Percentiles rank a stretch among this genome's conserved stretches.
phyloP scores from a whole-genome alignment of 1,140 invertebrate genomes.

The Bombus haemorrhoidalis region DNA sequence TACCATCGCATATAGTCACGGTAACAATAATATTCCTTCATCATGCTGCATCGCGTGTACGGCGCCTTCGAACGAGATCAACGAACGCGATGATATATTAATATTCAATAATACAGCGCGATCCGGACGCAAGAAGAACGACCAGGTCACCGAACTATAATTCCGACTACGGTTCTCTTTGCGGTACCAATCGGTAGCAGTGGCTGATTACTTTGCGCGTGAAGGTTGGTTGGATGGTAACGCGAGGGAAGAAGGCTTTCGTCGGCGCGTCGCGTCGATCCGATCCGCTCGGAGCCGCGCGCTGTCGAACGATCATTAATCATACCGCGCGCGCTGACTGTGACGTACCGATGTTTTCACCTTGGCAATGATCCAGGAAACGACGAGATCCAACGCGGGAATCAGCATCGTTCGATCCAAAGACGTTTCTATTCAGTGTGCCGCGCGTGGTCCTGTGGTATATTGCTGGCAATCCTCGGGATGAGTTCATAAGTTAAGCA shows the following conservation, averaged over 20 bases:
- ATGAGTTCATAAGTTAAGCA: slow-evolving; percentile 66
- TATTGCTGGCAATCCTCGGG: slow-evolving; percentile 60
- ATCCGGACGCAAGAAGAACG: neutral
- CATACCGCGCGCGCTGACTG: slow-evolving; percentile 57
- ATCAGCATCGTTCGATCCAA: slow-evolving; percentile 40
- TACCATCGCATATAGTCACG: too few relatives aligned
- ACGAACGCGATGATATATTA: neutral
- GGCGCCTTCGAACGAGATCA: too few relatives aligned
- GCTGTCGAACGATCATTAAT: slow-evolving; percentile 65
- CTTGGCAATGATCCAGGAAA: slow-evolving; percentile 76
- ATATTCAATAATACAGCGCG: neutral
- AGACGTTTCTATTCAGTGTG: slow-evolving; percentile 64
- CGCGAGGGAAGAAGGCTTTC: neutral
- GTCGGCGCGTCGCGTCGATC: slow-evolving; percentile 7
- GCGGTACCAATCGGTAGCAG: slow-evolving; percentile 55
- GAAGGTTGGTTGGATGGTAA: slow-evolving; percentile 4
- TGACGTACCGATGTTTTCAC: slow-evolving; percentile 72
- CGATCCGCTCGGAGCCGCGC: neutral
- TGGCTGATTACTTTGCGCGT: slow-evolving; percentile 14
- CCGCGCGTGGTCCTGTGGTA: slow-evolving; percentile 60
- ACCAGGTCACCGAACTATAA: slow-evolving; percentile 39
- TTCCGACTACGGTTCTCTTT: slow-evolving; percentile 30
- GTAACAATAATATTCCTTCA: too few relatives aligned
- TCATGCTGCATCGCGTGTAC: too few relatives aligned
- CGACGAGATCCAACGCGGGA: slow-evolving; percentile 50